Evolutionary conservation across 2,113 vertebrate species (phyloP).

Genomic region (Apistogramma diplotaenia): DNA sequence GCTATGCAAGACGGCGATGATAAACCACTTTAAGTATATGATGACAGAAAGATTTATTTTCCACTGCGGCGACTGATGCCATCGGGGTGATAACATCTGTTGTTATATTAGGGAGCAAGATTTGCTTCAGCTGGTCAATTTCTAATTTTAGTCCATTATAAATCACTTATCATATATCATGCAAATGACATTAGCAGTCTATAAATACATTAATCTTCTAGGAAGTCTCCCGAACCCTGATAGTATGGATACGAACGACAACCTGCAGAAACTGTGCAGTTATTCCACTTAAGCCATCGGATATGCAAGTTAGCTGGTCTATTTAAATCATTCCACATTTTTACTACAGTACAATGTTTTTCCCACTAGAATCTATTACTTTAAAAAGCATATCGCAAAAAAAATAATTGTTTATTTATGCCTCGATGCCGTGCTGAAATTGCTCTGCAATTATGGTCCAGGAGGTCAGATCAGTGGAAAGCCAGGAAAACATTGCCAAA

Average conservation of each 20-base stretch:
- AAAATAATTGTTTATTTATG: neutral
- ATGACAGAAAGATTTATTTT: slow-evolving; percentile 47
- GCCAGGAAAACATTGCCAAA: neutral
- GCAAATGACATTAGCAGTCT: neutral
- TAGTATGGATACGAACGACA: neutral
- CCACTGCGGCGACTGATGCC: slow-evolving; percentile 19
- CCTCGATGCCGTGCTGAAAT: neutral
- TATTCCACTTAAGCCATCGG: neutral
- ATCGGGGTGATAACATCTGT: slow-evolving; percentile 4
- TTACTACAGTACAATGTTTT: neutral
- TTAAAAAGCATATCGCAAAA: neutral
- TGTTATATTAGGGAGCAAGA: slow-evolving; percentile 15
- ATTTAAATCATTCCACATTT: neutral
- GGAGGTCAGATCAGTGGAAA: neutral
- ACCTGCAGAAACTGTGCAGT: neutral
- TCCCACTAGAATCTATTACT: neutral
- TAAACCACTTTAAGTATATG: slow-evolving; percentile 19
- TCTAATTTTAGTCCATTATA: slow-evolving; percentile 23
- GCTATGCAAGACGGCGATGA: slow-evolving; percentile 30
- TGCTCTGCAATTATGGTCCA: neutral
- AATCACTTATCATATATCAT: neutral
- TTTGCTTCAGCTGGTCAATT: neutral
- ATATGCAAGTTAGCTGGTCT: neutral
- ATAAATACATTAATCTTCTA: slow-evolving; percentile 6
- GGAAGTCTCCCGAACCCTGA: neutral